These are phyloP conservation scores for Lissocephala sabroskyi DNA, from an alignment of 2,888 invertebrate genomes.

Conservation along the genomic window DNA sequence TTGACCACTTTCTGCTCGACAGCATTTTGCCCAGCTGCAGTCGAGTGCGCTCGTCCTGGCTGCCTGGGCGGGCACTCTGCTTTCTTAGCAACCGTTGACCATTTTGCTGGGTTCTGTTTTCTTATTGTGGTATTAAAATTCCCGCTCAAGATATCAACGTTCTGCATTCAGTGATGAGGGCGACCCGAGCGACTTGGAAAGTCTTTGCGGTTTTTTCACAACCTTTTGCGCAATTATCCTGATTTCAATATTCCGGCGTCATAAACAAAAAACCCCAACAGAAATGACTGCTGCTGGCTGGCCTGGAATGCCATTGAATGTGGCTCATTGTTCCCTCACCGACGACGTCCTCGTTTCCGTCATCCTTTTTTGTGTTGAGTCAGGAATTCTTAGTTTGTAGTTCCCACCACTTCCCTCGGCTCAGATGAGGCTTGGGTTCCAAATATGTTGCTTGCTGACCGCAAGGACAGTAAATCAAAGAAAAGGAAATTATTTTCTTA, in stretches of 20 bases:
- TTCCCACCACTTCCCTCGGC: too few species aligned
- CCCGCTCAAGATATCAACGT: constrained; percentile 49
- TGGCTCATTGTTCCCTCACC: constrained; percentile 1
- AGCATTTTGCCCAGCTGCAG: constrained; percentile 15
- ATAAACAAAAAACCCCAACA: constrained; percentile 55
- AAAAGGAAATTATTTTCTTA: constrained; percentile 42
- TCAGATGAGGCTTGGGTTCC: too few species aligned
- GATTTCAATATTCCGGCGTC: constrained; percentile 55
- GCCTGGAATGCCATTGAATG: neutral
- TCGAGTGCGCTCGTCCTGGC: neutral
- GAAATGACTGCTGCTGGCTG: constrained; percentile 17
- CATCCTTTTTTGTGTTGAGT: constrained; percentile 33
- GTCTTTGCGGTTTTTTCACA: constrained; percentile 57
- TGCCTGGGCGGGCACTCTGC: neutral
- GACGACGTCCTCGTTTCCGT: constrained; percentile 34
- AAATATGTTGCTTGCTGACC: too few species aligned
- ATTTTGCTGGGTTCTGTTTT: constrained; percentile 2
- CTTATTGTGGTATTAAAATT: constrained; percentile 44
- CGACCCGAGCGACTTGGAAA: constrained; percentile 16
- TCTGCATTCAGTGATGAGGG: constrained; percentile 20
- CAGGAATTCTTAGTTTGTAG: constrained; percentile 35
- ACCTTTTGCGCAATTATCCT: constrained; percentile 59
- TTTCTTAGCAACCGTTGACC: neutral
- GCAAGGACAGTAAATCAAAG: constrained; percentile 33
- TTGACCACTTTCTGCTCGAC: constrained; percentile 58